Evolutionary conservation across 2,888 invertebrate genomes (phyloP).

Genomic region (Meghimatium bilineatum): DNA sequence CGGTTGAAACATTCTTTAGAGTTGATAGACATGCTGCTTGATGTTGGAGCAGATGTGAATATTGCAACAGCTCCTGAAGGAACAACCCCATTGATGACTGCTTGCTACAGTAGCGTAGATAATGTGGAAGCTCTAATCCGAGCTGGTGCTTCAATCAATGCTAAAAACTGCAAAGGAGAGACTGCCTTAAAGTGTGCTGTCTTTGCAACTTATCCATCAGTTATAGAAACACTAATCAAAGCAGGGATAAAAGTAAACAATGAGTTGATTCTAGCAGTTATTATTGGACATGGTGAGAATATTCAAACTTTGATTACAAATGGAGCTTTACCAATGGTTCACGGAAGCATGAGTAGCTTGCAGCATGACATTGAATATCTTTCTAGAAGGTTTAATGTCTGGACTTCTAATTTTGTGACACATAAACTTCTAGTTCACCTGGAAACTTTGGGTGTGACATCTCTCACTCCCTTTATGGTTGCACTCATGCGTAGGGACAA

Average conservation of each 20-base stretch:
- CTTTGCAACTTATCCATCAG: not conserved
- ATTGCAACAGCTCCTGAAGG: not conserved
- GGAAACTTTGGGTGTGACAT: not conserved
- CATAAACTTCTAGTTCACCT: slow-evolving; percentile 13
- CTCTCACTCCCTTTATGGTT: slow-evolving; percentile 13
- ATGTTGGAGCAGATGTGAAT: slow-evolving; percentile 14
- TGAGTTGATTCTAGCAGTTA: slow-evolving; percentile 19
- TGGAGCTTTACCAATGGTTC: not conserved
- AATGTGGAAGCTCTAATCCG: not conserved
- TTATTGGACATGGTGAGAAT: slow-evolving; percentile 11
- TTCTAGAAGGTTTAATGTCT: slow-evolving; percentile 2
- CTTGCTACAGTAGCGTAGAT: not conserved
- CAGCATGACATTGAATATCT: slow-evolving; percentile 4
- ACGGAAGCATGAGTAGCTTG: not conserved
- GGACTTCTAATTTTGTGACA: not conserved
- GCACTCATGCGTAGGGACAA: slow-evolving; percentile 3
- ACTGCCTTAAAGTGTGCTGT: slow-evolving; percentile 27
- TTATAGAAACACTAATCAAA: slow-evolving; percentile 1
- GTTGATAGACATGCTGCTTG: not conserved
- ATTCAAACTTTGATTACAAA: slow-evolving; percentile 11
- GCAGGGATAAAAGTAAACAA: not conserved
- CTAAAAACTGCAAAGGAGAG: not conserved
- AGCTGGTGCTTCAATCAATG: slow-evolving; percentile 13
- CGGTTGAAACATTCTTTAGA: not conserved
- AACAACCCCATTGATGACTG: slow-evolving; percentile 17